Conservation (phyloP, 2,888 invertebrate genomes). For the Diadegma fenestrale region DNA sequence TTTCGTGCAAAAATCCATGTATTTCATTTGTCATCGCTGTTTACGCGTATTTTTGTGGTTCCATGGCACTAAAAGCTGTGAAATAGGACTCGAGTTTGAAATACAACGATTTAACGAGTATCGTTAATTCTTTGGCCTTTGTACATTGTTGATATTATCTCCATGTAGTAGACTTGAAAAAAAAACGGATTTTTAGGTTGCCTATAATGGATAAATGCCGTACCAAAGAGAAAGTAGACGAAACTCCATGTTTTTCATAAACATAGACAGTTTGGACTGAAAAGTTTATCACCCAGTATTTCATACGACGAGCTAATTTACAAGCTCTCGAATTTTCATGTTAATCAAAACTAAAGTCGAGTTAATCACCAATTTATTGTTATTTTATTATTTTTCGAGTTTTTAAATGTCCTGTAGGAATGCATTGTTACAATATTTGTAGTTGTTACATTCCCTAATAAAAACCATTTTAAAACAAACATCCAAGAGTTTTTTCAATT, state of each 20-base stretch:
- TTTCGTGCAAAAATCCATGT: not conserved
- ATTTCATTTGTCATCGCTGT: not conserved
- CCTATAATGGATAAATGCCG: constrained; percentile 6
- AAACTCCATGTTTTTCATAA: constrained; percentile 16
- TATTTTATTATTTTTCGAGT: not conserved
- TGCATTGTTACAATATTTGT: constrained; percentile 57
- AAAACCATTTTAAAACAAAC: constrained; percentile 22
- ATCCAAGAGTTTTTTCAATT: not conserved
- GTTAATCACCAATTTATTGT: not conserved
- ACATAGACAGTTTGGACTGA: constrained; percentile 24
- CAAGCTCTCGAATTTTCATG: constrained; percentile 29
- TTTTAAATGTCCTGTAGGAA: constrained; percentile 48
- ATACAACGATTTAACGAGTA: constrained; percentile 30
- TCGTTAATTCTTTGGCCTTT: not conserved
- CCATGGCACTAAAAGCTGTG: constrained; percentile 26
- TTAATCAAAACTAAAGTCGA: constrained; percentile 29
- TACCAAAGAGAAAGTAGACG: constrained; percentile 48
- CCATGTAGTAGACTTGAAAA: constrained; percentile 17
- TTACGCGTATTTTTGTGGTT: not conserved
- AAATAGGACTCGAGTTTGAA: constrained; percentile 26
- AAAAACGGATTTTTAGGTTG: constrained; percentile 14
- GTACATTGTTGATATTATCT: constrained; percentile 20
- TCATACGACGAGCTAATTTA: constrained; percentile 48
- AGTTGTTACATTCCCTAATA: constrained; percentile 64
- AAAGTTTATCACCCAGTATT: constrained; percentile 20